Evolutionary conservation across 2,888 invertebrate genomes (phyloP).

Genomic region (Pheosia gnoma): DNA sequence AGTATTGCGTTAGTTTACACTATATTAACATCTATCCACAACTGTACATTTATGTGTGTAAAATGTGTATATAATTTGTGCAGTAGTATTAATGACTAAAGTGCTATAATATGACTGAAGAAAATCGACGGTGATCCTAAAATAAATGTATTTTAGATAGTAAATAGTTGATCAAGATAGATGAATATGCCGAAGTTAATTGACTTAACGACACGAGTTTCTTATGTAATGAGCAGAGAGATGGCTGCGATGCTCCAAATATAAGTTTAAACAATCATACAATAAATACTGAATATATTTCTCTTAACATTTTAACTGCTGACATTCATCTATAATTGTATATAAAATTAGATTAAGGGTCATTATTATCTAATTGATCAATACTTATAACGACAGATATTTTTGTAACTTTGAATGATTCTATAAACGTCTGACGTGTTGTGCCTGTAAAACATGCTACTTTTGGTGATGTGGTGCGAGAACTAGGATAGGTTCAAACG

Average conservation of each 20-base stretch:
- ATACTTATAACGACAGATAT: constrained; percentile 39
- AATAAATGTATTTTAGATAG: constrained; percentile 44
- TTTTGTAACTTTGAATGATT: constrained; percentile 40
- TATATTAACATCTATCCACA: constrained; percentile 32
- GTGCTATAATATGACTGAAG: constrained; percentile 63
- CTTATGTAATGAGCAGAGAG: background rate
- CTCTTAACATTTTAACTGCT: background rate
- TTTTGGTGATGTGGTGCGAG: background rate
- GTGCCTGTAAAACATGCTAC: constrained; percentile 45
- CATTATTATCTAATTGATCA: constrained; percentile 30
- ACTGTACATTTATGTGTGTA: constrained; percentile 33
- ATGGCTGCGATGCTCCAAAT: background rate
- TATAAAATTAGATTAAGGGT: constrained; percentile 31
- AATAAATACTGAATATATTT: constrained; percentile 1
- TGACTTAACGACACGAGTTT: background rate
- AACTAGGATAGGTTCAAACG: background rate
- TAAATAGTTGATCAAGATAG: constrained; percentile 19
- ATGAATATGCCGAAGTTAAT: background rate
- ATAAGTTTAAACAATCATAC: background rate
- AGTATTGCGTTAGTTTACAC: background rate
- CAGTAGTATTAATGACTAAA: constrained; percentile 34
- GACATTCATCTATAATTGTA: background rate
- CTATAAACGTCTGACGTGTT: constrained; percentile 39
- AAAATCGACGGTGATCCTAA: constrained; percentile 63
- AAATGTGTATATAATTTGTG: constrained; percentile 35